Evolutionary conservation across 2,888 invertebrate genomes (phyloP).

Genomic region (Stenchaetothrips biformis): DNA sequence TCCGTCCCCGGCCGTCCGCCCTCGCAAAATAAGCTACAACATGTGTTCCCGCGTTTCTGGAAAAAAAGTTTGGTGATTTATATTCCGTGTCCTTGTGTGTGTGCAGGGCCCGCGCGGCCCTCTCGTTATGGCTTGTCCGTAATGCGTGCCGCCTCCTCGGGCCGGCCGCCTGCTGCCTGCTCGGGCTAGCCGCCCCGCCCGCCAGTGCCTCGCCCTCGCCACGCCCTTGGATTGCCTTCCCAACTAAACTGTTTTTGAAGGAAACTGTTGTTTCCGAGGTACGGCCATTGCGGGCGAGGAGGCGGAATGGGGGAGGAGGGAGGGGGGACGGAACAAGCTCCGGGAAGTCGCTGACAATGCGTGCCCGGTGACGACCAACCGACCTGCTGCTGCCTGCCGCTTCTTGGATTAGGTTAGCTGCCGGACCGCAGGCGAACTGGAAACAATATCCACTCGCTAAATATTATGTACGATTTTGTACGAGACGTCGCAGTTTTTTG

Average conservation of each 20-base stretch:
- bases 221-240: too few relatives aligned
- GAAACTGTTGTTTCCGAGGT: constrained; percentile 20
- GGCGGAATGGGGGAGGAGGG: background rate
- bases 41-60: constrained; percentile 11
- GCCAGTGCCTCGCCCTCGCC: too few relatives aligned
- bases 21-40: constrained; percentile 9
- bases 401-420: too few relatives aligned
- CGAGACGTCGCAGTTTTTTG: too few relatives aligned
- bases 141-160: background rate
- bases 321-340: background rate
- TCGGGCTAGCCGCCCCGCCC: background rate
- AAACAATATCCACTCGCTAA: too few relatives aligned
- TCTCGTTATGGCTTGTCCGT: background rate
- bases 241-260: constrained; percentile 7
- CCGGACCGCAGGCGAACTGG: too few relatives aligned
- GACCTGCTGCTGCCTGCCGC: too few relatives aligned
- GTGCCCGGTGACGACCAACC: too few relatives aligned
- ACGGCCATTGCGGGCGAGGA: constrained; percentile 2
- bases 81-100: background rate
- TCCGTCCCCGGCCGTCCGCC: background rate
- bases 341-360: too few relatives aligned
- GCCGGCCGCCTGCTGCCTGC: background rate
- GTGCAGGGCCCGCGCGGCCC: background rate
- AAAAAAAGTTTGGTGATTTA: constrained; percentile 17
- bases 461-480: too few relatives aligned